Percentiles rank a stretch among this genome's conserved stretches.
phyloP scores from a whole-genome alignment of 30 jellyfish, hydroid and myxozoan genomes.

The Turritopsis rubra region DNA sequence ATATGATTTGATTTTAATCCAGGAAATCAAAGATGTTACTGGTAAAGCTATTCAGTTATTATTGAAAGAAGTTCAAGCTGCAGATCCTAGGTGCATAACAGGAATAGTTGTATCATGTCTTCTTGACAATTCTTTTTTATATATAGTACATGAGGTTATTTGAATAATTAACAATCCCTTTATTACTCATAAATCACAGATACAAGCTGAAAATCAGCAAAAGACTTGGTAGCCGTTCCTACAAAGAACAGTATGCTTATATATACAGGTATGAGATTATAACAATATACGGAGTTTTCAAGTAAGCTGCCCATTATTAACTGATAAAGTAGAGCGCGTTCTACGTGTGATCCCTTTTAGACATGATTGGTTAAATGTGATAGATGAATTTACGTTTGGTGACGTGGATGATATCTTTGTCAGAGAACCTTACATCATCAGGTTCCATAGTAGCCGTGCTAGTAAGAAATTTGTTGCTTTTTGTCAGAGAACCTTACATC shows the following conservation, averaged over 20 bases:
- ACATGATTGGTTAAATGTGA: conserved; percentile 19
- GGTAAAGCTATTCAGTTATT: conserved; percentile 48
- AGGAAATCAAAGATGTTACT: conserved; percentile 67
- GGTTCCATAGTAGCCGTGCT: conserved; percentile 38
- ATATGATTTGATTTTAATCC: conserved; percentile 69
- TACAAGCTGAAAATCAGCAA: conserved; percentile 46
- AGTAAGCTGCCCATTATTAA: too few species aligned
- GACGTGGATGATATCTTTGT: conserved; percentile 54
- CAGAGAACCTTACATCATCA: conserved; percentile 74
- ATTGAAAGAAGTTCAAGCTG: conserved; percentile 40
- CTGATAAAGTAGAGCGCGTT: too few species aligned
- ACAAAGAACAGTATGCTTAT: conserved; percentile 82
- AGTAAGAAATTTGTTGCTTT: conserved; percentile 25
- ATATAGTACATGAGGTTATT: too few species aligned
- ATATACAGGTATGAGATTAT: conserved; percentile 46
- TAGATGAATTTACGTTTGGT: conserved; percentile 29
- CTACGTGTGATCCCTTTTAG: neutral
- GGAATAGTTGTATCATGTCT: too few species aligned
- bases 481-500: conserved; percentile 73
- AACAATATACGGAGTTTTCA: too few species aligned
- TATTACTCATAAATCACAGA: neutral
- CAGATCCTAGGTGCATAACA: neutral
- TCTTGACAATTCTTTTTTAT: too few species aligned
- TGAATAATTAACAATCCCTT: too few species aligned
- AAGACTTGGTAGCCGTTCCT: conserved; percentile 66